phyloP scores from a whole-genome alignment of 2,113 vertebrate species.

The Rhabdomys dilectus region DNA sequence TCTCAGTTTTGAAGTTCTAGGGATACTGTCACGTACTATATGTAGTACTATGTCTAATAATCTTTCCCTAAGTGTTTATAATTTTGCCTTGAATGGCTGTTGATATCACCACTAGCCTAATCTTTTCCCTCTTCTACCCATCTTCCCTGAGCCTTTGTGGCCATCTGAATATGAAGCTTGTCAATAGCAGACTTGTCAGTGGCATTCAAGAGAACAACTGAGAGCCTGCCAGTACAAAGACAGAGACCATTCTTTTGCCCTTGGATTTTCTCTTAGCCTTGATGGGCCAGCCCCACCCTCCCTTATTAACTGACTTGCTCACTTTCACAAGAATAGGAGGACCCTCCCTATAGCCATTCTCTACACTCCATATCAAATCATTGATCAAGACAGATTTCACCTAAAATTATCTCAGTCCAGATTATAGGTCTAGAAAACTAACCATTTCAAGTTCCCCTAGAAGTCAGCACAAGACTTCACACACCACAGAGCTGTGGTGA shows the following conservation, averaged over 20 bases:
- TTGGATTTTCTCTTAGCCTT: background rate
- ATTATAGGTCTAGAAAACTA: background rate
- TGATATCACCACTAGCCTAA: background rate
- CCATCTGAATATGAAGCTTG: background rate
- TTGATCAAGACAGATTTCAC: background rate
- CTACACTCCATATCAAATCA: background rate
- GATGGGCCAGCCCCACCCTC: background rate
- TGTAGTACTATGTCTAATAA: background rate
- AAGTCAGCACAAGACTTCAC: background rate
- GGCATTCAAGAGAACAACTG: background rate
- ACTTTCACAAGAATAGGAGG: background rate
- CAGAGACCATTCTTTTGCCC: background rate
- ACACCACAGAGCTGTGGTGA: background rate
- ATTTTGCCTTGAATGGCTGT: background rate
- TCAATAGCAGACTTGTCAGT: background rate
- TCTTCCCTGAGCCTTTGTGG: background rate
- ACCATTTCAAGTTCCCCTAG: background rate
- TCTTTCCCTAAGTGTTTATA: background rate
- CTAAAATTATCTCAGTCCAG: background rate
- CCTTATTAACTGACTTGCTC: background rate
- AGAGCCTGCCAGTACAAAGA: background rate
- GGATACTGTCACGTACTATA: background rate
- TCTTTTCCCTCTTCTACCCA: background rate
- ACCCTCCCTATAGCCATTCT: rapidly evolving
- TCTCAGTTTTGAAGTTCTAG: background rate